Percentiles rank a stretch among this genome's conserved stretches.
Evolutionary conservation across 2,888 invertebrate genomes (phyloP).

Genomic region (Conistra vaccinii): DNA sequence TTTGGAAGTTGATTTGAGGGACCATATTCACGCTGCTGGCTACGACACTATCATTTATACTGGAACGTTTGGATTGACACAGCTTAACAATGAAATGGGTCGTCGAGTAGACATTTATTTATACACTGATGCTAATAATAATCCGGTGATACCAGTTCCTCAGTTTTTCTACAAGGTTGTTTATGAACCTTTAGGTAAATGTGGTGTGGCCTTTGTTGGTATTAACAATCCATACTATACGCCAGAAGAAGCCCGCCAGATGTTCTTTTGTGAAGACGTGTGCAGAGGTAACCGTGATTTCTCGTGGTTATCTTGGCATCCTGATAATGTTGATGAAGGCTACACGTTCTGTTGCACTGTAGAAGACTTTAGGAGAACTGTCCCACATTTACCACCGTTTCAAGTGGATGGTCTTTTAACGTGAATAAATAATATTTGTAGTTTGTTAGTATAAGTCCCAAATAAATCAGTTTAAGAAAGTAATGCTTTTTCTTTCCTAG

Average conservation of each 20-base stretch:
- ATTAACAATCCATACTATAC: constrained; percentile 91
- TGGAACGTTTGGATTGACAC: constrained; percentile 91
- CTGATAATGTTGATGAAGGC: constrained; percentile 86
- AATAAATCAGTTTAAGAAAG: constrained; percentile 32
- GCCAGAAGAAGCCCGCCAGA: constrained; percentile 71
- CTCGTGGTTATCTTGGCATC: constrained; percentile 91
- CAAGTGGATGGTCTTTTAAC: constrained; percentile 82
- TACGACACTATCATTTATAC: constrained; percentile 89
- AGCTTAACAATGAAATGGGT: constrained; percentile 84
- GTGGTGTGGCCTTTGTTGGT: constrained; percentile 91
- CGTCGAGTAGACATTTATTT: constrained; percentile 82
- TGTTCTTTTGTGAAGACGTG: constrained; percentile 88
- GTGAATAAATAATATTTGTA: constrained; percentile 57
- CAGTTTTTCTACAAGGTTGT: constrained; percentile 89
- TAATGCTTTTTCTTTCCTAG: neutral
- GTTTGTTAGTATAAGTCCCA: constrained; percentile 19
- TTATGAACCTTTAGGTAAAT: constrained; percentile 85
- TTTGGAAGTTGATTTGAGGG: constrained; percentile 86
- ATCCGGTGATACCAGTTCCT: constrained; percentile 85
- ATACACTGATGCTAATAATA: constrained; percentile 79
- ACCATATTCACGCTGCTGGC: constrained; percentile 78
- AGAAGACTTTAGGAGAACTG: constrained; percentile 86
- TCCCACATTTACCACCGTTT: constrained; percentile 89
- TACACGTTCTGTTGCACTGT: constrained; percentile 92
- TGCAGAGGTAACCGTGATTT: constrained; percentile 87